Evolutionary conservation across 2,888 invertebrate species (phyloP).

Genomic region (Ectemnius lituratus): DNA sequence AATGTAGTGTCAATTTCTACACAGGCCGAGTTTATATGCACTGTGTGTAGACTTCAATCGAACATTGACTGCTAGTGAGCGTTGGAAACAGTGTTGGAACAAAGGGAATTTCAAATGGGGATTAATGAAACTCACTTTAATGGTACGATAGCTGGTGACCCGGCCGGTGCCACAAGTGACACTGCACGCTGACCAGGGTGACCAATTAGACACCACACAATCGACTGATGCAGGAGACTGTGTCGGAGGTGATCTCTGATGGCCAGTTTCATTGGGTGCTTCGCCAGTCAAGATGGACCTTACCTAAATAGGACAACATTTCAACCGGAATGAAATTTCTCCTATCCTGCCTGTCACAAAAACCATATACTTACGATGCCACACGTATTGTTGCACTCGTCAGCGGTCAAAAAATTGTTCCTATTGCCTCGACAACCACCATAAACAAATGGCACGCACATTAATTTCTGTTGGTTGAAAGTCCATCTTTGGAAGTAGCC

Average conservation of each 20-base stretch:
- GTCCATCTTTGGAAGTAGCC: slow-evolving; percentile 93
- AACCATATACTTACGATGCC: slow-evolving; percentile 78
- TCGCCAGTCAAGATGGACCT: slow-evolving; percentile 62
- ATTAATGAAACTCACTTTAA: slow-evolving; percentile 79
- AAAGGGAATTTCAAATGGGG: neutral
- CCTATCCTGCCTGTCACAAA: neutral
- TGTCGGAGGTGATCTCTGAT: slow-evolving; percentile 13
- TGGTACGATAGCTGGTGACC: slow-evolving; percentile 82
- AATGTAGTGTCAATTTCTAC: too few relatives aligned
- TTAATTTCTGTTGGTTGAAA: slow-evolving; percentile 86
- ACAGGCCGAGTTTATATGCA: too few relatives aligned
- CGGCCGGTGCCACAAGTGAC: slow-evolving; percentile 88
- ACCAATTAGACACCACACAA: slow-evolving; percentile 89
- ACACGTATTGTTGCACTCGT: slow-evolving; percentile 88
- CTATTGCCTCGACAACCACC: slow-evolving; percentile 94
- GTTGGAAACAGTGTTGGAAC: neutral
- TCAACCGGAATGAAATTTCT: neutral
- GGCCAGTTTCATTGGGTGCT: slow-evolving; percentile 27
- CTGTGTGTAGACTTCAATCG: neutral
- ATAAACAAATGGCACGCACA: slow-evolving; percentile 92
- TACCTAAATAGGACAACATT: slow-evolving; percentile 49
- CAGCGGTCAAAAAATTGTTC: slow-evolving; percentile 92
- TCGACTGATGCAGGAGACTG: slow-evolving; percentile 76
- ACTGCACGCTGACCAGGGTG: slow-evolving; percentile 90
- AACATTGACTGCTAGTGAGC: neutral